Evolutionary conservation across 2,888 invertebrate genomes (phyloP), one percentile per base, ranked within the genome.

Genomic region (Azorinus chamasolen): DNA sequence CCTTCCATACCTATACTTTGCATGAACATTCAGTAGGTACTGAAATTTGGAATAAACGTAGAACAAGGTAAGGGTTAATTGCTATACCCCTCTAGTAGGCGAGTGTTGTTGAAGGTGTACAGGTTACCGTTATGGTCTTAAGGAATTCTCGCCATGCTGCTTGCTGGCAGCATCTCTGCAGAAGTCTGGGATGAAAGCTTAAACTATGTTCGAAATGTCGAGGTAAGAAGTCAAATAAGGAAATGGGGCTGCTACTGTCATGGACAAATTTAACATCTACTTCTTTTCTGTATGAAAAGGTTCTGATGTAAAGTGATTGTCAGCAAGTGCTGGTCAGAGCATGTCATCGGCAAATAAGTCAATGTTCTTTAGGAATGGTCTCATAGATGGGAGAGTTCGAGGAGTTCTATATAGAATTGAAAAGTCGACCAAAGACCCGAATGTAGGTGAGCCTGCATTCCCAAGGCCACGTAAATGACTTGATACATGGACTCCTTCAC

Each of bases 251-350:
- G 16, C 53, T 14, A 25, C 27, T 53, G 5, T n/a, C 32, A 53
- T 53, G 53, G 18, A 25, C 2, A 25, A 53, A 27, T 32, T 32
- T 32, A 10, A 32, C 4, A 6, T 53, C 18, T 53, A 27, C 53
- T 53, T 53, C 32, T 51, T 5, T 51, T 22, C 51, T 51, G 5
- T 4, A 14, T 8, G 51, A 51, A 18, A 51, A 51, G 25, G 24
- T 51, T 24, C 51, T 51, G 6, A 14, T 22, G n/a, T 51, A 51
- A 14, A 51, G 22, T 8, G 51, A 51, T 22, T 22, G 22, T 51
- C 51, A 14, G 20, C 24, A 51, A 51, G 51, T 53, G 53, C 53
- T 53, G 25, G 53, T 53, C 53, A 53, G 18, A 53, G 32, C 4
- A 53, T 53, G 53, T 25, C 53, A 14, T 53, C 53, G 4, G 53